A percentile compares a stretch with the other conserved stretches of the same genome.
phyloP scores from a whole-genome alignment of 2,797 vertebrate genomes.

The Gallinago nigripennis region DNA sequence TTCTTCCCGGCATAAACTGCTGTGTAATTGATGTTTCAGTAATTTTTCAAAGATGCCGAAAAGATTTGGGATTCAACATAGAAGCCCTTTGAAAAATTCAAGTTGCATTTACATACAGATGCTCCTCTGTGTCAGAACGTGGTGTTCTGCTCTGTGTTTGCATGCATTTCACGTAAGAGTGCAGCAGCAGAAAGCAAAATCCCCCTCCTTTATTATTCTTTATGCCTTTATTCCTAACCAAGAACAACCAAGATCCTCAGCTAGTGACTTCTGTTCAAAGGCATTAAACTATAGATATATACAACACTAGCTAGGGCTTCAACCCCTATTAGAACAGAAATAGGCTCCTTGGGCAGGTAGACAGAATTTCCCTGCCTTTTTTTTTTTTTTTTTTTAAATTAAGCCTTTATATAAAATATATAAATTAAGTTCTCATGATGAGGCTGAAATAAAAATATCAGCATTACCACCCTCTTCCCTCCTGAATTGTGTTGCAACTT shows the following conservation, averaged over 20 bases:
- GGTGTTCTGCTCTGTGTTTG: neutral
- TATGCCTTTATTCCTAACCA: neutral
- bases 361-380: neutral
- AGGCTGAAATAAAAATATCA: constrained; percentile 16
- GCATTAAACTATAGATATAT: neutral
- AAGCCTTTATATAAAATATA: no score
- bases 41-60: neutral
- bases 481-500: neutral
- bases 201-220: neutral
- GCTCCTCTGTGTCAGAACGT: neutral
- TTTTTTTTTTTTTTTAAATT: neutral
- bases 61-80: neutral
- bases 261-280: neutral
- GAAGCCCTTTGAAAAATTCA: constrained; percentile 1
- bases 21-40: neutral
- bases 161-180: neutral
- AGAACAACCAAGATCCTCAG: neutral
- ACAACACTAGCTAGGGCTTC: neutral
- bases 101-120: neutral
- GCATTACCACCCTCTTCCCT: neutral
- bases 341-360: neutral
- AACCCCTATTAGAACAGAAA: neutral
- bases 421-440: neutral
- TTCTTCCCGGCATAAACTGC: neutral
- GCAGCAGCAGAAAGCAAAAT: neutral